Evolutionary conservation across 2,797 vertebrate species (phyloP).

Genomic region (Bucorvus abyssinicus): DNA sequence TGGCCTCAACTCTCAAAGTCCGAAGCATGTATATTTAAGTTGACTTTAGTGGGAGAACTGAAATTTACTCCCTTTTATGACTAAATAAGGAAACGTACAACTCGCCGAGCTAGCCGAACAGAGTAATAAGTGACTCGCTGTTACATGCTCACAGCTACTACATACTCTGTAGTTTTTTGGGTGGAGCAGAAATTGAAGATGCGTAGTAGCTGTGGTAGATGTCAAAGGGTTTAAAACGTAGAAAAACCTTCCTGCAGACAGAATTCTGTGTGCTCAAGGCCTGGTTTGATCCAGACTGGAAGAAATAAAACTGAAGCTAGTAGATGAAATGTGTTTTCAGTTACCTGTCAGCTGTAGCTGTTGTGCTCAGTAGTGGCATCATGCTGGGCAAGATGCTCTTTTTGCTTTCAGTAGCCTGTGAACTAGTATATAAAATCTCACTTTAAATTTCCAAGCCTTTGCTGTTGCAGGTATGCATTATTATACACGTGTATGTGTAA

Average conservation of each 20-base stretch:
- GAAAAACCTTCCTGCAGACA: not conserved
- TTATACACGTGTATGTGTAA: not conserved
- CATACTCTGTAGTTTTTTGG: not conserved
- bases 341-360: not conserved
- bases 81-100: not conserved
- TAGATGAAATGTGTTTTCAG: not conserved
- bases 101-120: not conserved
- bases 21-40: not conserved
- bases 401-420: not conserved
- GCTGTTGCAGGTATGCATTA: not conserved
- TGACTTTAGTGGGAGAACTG: not conserved
- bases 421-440: not conserved
- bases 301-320: not conserved
- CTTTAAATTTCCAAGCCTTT: not conserved
- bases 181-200: not conserved
- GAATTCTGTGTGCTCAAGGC: not conserved
- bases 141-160: rapidly evolving
- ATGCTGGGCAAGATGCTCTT: not conserved
- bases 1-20: not conserved
- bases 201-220: not conserved
- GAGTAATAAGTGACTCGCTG: not conserved
- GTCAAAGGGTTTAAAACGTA: not conserved
- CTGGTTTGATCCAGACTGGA: not conserved
- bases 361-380: not conserved
- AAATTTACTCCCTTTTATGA: not conserved